phyloP scores from a whole-genome alignment of 1,140 invertebrate genomes.

The Agraylea sexmaculata region DNA sequence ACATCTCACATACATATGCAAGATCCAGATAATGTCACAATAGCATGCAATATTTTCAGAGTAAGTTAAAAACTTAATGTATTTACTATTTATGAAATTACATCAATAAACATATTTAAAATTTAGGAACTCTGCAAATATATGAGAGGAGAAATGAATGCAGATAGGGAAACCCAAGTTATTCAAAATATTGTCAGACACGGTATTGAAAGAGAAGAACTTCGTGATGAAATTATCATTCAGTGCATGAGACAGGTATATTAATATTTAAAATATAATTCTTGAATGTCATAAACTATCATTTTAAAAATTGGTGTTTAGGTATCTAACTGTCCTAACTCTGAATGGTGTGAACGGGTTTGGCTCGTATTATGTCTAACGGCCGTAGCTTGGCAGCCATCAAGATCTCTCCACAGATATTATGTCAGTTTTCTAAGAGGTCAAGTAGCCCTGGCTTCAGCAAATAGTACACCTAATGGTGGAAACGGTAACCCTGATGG shows the following conservation, averaged over 20 bases:
- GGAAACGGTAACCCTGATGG: background rate
- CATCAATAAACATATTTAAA: background rate
- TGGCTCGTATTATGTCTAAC: conserved; percentile 84
- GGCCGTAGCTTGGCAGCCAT: conserved; percentile 85
- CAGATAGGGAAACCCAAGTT: conserved; percentile 66
- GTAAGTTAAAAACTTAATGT: conserved; percentile 42
- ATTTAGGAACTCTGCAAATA: conserved; percentile 75
- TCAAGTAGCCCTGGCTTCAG: conserved; percentile 21
- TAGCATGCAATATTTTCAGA: conserved; percentile 83
- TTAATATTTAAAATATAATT: background rate
- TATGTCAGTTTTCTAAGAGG: conserved; percentile 34
- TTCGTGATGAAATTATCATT: conserved; percentile 80
- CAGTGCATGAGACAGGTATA: conserved; percentile 68
- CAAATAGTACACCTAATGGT: conserved; percentile 12
- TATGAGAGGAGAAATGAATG: conserved; percentile 70
- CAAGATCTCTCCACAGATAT: conserved; percentile 68
- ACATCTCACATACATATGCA: conserved; percentile 92
- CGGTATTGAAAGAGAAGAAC: conserved; percentile 77
- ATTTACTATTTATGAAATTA: background rate
- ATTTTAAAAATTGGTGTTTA: conserved; percentile 23
- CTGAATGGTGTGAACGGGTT: conserved; percentile 66
- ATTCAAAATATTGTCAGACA: conserved; percentile 78
- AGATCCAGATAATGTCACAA: conserved; percentile 84
- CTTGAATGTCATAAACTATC: background rate
- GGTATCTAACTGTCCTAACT: conserved; percentile 72